Evolutionary conservation across 2,888 invertebrate species (phyloP).

Genomic region (Argyra leucocephala): DNA sequence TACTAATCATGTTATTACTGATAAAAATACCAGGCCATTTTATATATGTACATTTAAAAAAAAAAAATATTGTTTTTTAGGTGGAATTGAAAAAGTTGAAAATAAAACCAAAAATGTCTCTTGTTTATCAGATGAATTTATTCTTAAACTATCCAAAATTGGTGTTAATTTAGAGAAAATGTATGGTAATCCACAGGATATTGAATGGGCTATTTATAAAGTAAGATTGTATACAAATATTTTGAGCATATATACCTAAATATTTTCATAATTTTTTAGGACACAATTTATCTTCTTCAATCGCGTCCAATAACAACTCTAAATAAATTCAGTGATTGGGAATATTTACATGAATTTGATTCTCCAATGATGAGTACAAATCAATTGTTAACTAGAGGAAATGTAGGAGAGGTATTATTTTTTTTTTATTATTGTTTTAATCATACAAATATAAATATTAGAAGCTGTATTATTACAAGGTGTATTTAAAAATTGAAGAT

Average conservation of each 20-base stretch:
- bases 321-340: constrained; percentile 65
- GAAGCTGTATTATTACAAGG: too few relatives aligned
- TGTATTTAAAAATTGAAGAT: too few relatives aligned
- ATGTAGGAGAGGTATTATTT: constrained; percentile 55
- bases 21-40: constrained; percentile 32
- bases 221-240: constrained; percentile 35
- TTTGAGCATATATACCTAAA: constrained; percentile 15
- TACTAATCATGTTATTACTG: constrained; percentile 23
- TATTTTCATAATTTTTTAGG: constrained; percentile 33
- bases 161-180: constrained; percentile 54
- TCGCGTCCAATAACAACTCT: constrained; percentile 67
- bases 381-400: constrained; percentile 61
- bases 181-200: constrained; percentile 63
- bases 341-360: constrained; percentile 70
- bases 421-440: not conserved
- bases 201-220: constrained; percentile 67
- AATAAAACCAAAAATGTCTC: constrained; percentile 26
- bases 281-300: constrained; percentile 59
- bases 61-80: not conserved
- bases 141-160: constrained; percentile 49
- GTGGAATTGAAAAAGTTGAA: constrained; percentile 4
- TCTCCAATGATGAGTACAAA: constrained; percentile 53
- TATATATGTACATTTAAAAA: too few relatives aligned
- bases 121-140: constrained; percentile 40
- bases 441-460: not conserved